These are phyloP conservation scores for Formica aserva DNA, from an alignment of 2,888 invertebrate genomes.

Conservation along the genomic window DNA sequence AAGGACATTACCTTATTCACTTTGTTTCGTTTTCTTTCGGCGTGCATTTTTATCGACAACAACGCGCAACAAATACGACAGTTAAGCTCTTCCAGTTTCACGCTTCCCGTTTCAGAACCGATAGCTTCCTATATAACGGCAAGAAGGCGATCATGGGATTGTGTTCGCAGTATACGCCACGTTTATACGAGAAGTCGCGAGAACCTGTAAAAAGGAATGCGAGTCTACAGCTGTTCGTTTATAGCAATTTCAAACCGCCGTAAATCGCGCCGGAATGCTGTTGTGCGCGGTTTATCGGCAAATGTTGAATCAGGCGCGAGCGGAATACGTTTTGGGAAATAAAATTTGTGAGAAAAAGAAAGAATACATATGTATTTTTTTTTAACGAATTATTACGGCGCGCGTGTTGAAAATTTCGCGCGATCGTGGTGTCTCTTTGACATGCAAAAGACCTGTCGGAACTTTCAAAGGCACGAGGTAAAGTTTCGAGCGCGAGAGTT, in stretches of 20 bases:
- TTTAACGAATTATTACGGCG: slow-evolving; percentile 16
- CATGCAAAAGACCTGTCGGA: slow-evolving; percentile 47
- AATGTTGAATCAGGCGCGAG: not conserved
- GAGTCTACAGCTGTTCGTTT: slow-evolving; percentile 19
- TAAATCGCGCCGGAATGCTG: slow-evolving; percentile 19
- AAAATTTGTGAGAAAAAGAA: not conserved
- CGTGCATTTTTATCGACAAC: slow-evolving; percentile 16
- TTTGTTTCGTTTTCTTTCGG: slow-evolving; percentile 17
- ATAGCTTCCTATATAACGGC: slow-evolving; percentile 34
- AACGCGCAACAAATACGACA: slow-evolving; percentile 20
- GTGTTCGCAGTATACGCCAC: slow-evolving; percentile 24
- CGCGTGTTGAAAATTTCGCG: slow-evolving; percentile 37
- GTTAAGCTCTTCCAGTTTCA: slow-evolving; percentile 40
- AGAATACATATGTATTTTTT: slow-evolving; percentile 2
- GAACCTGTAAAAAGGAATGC: slow-evolving; percentile 26
- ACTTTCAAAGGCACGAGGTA: slow-evolving; percentile 25
- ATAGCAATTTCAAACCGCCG: slow-evolving; percentile 17
- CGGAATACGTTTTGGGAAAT: slow-evolving; percentile 9
- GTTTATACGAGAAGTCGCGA: slow-evolving; percentile 29
- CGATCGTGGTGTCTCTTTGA: slow-evolving; percentile 46
- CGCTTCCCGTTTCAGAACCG: slow-evolving; percentile 33
- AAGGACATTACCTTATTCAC: slow-evolving; percentile 6
- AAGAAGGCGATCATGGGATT: slow-evolving; percentile 11
- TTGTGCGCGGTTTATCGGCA: not conserved
- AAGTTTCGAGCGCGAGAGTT: slow-evolving; percentile 41